Evolutionary conservation across 53 echinoderm and acorn worm species (phyloP).

Genomic region (Stichopus horrens): DNA sequence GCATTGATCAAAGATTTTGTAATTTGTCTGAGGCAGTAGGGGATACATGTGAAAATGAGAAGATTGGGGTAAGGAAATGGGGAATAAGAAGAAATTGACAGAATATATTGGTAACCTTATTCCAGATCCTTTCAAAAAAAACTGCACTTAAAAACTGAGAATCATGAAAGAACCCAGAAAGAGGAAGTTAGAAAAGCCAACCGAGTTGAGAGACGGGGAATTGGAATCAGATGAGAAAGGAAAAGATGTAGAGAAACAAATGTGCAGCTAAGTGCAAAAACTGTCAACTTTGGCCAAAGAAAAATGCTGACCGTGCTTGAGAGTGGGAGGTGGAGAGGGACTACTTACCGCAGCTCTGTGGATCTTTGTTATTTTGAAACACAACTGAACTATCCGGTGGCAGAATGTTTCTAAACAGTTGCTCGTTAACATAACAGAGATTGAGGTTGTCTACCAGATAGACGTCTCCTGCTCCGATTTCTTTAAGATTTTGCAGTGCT

Average conservation of each 20-base stretch:
- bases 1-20: no score
- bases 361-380: slow-evolving; percentile 40
- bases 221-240: slow-evolving; percentile 11
- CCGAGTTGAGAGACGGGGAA: background rate
- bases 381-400: background rate
- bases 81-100: background rate
- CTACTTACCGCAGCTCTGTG: slow-evolving; percentile 70
- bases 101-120: background rate
- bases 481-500: slow-evolving; percentile 25
- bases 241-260: background rate
- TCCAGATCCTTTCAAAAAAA: slow-evolving; percentile 9
- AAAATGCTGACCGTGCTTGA: slow-evolving; percentile 19
- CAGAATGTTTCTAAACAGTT: slow-evolving; percentile 45
- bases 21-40: no score
- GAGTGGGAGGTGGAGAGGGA: slow-evolving; percentile 34
- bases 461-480: slow-evolving; percentile 22
- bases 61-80: background rate
- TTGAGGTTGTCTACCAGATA: slow-evolving; percentile 16
- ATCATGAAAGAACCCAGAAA: background rate
- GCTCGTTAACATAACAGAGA: slow-evolving; percentile 46
- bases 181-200: slow-evolving; percentile 13
- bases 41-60: no score
- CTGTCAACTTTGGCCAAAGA: slow-evolving; percentile 26
- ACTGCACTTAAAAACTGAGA: background rate
- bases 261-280: slow-evolving; percentile 27